Percentiles rank a stretch among this genome's conserved stretches.
phyloP scores from a whole-genome alignment of 1,140 invertebrate genomes.

The Neuroterus valhalla region DNA sequence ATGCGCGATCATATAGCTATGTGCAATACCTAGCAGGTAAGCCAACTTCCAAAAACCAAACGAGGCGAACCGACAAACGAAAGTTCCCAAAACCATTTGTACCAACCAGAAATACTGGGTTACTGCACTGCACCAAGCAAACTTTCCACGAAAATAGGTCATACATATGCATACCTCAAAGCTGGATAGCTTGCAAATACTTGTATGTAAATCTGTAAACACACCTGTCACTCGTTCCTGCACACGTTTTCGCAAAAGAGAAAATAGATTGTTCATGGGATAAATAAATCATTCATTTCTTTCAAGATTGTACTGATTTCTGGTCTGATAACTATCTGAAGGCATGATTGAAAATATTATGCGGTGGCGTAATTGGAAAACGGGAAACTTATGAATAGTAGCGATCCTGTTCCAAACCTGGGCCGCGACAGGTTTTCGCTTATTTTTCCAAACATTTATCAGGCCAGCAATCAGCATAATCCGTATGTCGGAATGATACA shows the following conservation, averaged over 20 bases:
- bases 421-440: too few species aligned
- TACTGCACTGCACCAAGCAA: slow-evolving; percentile 50
- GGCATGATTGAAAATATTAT: too few species aligned
- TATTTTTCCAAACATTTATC: too few species aligned
- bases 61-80: slow-evolving; percentile 44
- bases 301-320: too few species aligned
- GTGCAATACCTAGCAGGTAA: slow-evolving; percentile 51
- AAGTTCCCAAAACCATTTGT: slow-evolving; percentile 56
- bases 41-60: slow-evolving; percentile 41
- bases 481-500: too few species aligned
- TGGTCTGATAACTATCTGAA: too few species aligned
- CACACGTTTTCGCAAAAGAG: slow-evolving; percentile 42
- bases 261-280: slow-evolving; percentile 49
- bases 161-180: slow-evolving; percentile 45
- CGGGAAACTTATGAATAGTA: too few species aligned
- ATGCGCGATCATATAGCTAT: slow-evolving; percentile 60
- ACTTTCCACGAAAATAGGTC: slow-evolving; percentile 41
- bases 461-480: too few species aligned
- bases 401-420: too few species aligned
- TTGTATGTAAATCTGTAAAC: slow-evolving; percentile 51
- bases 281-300: slow-evolving; percentile 27
- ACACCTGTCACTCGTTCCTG: slow-evolving; percentile 54
- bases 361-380: too few species aligned
- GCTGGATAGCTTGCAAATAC: slow-evolving; percentile 53
- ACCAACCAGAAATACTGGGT: slow-evolving; percentile 43